Percentiles rank a stretch among this genome's conserved stretches.
phyloP scores from a whole-genome alignment of 1,140 invertebrate genomes.

The Homalodisca vitripennis region DNA sequence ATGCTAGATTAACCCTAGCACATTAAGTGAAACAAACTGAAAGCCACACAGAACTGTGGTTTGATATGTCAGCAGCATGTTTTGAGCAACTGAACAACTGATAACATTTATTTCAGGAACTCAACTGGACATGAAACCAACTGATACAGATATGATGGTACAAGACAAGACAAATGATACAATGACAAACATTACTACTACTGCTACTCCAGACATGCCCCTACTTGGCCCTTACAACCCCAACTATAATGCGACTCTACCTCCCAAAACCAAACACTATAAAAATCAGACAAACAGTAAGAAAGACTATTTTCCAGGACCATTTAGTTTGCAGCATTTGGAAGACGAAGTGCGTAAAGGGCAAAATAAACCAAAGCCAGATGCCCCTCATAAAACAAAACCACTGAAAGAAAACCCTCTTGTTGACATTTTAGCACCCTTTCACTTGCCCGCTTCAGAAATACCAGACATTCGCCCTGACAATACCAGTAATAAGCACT shows the following conservation, averaged over 20 bases:
- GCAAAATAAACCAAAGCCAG: constrained; percentile 17
- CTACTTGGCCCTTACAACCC: constrained; percentile 40
- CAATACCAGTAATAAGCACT: not conserved
- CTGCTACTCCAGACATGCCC: constrained; percentile 3
- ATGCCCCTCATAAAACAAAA: not conserved
- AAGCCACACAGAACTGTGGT: constrained; percentile 3
- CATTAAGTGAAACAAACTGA: not conserved
- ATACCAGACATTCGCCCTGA: constrained; percentile 23
- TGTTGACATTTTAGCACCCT: constrained; percentile 28
- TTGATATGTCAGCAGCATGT: not conserved
- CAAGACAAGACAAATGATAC: constrained; percentile 19
- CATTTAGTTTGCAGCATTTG: constrained; percentile 28
- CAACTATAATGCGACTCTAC: constrained; percentile 17
- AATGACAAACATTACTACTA: constrained; percentile 9
- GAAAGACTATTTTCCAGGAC: constrained; percentile 34
- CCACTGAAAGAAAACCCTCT: constrained; percentile 25
- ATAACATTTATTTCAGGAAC: constrained; percentile 29
- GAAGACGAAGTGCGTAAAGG: constrained; percentile 22
- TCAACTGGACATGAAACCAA: constrained; percentile 25
- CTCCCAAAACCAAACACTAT: constrained; percentile 15
- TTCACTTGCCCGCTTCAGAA: constrained; percentile 28
- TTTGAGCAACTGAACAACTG: not conserved
- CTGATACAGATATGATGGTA: constrained; percentile 19
- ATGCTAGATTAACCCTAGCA: not conserved
- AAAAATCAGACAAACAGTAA: constrained; percentile 31